Evolutionary conservation across 1,140 invertebrate species (phyloP), one percentile per base, ranked within the genome.

Genomic region (Panonychus citri): DNA sequence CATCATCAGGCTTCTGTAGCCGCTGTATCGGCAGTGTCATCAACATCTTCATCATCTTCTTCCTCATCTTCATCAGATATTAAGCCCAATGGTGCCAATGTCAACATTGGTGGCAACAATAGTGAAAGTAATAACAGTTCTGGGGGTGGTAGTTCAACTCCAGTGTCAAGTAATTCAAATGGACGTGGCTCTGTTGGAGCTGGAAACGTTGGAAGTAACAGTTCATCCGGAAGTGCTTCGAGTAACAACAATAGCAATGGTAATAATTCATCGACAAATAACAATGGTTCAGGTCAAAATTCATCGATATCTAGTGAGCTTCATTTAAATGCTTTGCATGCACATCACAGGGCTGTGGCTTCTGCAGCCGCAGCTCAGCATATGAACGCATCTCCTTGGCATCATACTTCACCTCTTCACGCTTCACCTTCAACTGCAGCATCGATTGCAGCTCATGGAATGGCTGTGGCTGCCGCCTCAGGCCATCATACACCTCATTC

Each of bases 21-120:
- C 30, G 30, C 30, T 34, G 5, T 12, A 34, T 5, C 30, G 30
- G 30, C 12, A 34, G 12, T 12, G 12, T 5, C 5, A 12, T 34
- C 30, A 5, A 7, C 30, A 7, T 34, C 30, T 12, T 34, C 30
- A 7, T 34, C 30, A 5, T 34, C 30, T 12, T 46, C 43, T n/a
- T 46, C 21, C 8, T 24, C n/a, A 10, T 21, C n/a, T 10, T 24
- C 54, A 21, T 75, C 81, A 61, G 75, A 76, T 24, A 67, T 70
- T 64, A 67, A 69, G 51, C 63, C 64, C 42, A 64, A 62, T 54
- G 57, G 57, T 51, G 30, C 49, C 17, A 17, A 17, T 17, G 19
- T 12, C 49, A 12, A 12, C 30, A 34, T 7, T 12, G 12, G 30
- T 34, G 30, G n/a, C n/a, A n/a, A n/a, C n/a, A n/a, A 34, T 7